phyloP scores from a whole-genome alignment of 1,140 invertebrate species.

The Drosophila punjabiensis region DNA sequence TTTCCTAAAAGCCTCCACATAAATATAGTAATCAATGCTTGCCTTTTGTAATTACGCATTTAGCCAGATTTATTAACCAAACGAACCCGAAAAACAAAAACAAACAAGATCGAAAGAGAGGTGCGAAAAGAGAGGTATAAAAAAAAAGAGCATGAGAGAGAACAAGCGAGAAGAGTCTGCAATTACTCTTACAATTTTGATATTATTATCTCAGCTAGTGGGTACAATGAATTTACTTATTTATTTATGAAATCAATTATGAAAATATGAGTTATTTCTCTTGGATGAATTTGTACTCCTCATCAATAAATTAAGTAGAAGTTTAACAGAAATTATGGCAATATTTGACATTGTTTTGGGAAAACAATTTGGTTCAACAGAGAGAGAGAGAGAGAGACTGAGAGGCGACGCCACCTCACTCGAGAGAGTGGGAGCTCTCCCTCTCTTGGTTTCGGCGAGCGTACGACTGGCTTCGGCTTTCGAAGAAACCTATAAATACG shows the following conservation, averaged over 20 bases:
- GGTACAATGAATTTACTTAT: not conserved
- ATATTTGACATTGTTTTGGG: constrained; percentile 1
- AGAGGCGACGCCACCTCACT: not conserved
- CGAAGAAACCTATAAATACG: constrained; percentile 1
- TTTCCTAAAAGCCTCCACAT: not conserved
- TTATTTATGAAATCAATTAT: not conserved
- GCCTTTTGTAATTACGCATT: constrained; percentile 34
- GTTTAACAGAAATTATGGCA: not conserved
- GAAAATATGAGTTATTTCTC: no score
- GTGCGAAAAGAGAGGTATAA: not conserved
- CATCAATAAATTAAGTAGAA: no score
- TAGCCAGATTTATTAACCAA: constrained; percentile 30
- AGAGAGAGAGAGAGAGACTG: not conserved
- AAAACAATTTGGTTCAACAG: constrained; percentile 1
- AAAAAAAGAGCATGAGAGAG: not conserved
- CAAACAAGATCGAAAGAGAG: constrained; percentile 25
- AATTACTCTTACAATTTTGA: not conserved
- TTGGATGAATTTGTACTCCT: no score
- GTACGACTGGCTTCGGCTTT: constrained; percentile 1
- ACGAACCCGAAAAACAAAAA: constrained; percentile 6
- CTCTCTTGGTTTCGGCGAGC: not conserved
- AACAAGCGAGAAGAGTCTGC: not conserved
- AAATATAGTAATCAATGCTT: constrained; percentile 26
- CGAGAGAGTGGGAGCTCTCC: not conserved
- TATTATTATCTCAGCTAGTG: no score